A percentile compares a stretch with the other conserved stretches of the same genome.
Evolutionary conservation across 2,113 vertebrate species (phyloP).

Genomic region (Lipotes vexillifer): DNA sequence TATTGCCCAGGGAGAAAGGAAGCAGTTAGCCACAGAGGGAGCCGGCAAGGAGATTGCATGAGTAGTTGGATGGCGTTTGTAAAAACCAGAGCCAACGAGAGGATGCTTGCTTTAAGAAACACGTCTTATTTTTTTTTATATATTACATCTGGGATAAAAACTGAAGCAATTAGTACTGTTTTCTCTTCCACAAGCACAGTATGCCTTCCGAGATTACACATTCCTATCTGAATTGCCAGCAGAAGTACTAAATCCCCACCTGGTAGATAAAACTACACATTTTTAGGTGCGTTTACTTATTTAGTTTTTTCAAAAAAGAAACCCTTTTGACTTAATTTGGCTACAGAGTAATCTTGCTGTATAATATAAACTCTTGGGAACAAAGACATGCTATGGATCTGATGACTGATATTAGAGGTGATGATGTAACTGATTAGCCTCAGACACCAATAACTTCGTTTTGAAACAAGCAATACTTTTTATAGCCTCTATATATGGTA

Average conservation of each 20-base stretch:
- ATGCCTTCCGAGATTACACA: neutral
- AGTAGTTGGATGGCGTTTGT: neutral
- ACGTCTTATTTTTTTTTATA: neutral
- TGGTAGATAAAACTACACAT: neutral
- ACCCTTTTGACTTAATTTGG: neutral
- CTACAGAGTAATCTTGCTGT: neutral
- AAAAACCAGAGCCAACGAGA: neutral
- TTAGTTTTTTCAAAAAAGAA: neutral
- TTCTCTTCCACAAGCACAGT: neutral
- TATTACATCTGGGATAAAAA: neutral
- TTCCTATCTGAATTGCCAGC: neutral
- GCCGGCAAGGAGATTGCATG: fast-evolving
- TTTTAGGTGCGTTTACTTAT: neutral
- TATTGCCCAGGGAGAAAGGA: neutral
- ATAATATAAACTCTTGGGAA: neutral
- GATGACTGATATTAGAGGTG: slow-evolving; percentile 9
- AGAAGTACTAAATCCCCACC: neutral
- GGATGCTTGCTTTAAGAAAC: neutral
- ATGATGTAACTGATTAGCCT: neutral
- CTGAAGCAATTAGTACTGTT: neutral
- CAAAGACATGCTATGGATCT: slow-evolving; percentile 39
- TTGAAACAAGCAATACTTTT: slow-evolving; percentile 53
- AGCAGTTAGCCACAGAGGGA: neutral
- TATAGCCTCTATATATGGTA: slow-evolving; percentile 1
- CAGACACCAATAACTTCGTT: slow-evolving; percentile 53